Base-by-base conservation (phyloP, 2,888 invertebrate genomes). In the Heliconius ethilla region DNA sequence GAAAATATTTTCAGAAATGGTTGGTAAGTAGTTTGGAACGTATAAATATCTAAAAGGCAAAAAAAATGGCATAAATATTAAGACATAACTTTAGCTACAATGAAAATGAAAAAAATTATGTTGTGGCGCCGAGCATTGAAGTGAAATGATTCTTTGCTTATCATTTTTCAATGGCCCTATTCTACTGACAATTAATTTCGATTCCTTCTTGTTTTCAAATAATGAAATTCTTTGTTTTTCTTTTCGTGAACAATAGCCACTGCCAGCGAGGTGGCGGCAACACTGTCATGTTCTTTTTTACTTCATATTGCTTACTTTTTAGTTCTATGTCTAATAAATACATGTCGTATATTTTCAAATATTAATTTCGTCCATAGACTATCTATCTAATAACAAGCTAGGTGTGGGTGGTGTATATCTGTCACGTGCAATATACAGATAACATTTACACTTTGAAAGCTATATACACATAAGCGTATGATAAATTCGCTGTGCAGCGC, bases 401-500 rank as follows among this genome's bases (percentile, higher is more conserved):
- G 63, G 37, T 37, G 33, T 33, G 29, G 5, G 15, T 65, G 27
- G 78, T 79, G 59, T 62, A 45, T 73, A 63, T 75, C 29, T 76
- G 72, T 70, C 67, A 70, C 76, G 75, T 70, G 77, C 70, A 70
- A n/a, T 70, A 66, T 77, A 76, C 80, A 79, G 79, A 81, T 82
- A 84, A 84, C 84, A 85, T 83, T 88, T 86, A 83, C 84, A 86
- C 80, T 84, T 83, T 85, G 84, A 86, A 87, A 86, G 86, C 81
- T 83, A 83, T 82, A 85, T 84, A 89, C 86, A 87, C 85, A 86
- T 84, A 81, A 81, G 85, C 84, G 86, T 90, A 90, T 90, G 91
- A 91, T 93, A 91, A 89, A 92, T 90, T 89, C 89, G 86, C 87
- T 88, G 90, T 89, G 90, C 91, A 88, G 83, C 83, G 89, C 91